phyloP scores from a whole-genome alignment of 2,797 vertebrate species.

The Gallinago nigripennis region DNA sequence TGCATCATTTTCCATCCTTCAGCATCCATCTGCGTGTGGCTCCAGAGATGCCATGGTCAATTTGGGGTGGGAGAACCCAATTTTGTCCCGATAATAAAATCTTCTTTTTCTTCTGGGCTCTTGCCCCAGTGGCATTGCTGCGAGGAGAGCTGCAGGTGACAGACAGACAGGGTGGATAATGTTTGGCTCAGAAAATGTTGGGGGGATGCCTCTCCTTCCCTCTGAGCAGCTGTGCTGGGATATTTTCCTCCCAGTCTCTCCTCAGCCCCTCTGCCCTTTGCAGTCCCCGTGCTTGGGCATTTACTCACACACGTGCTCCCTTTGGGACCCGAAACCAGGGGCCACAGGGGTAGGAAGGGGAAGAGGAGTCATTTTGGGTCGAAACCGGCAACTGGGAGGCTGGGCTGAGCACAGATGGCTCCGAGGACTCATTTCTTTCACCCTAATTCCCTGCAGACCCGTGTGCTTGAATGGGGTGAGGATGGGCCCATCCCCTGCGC shows the following conservation, averaged over 20 bases:
- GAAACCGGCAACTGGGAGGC: not conserved
- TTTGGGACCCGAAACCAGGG: not conserved
- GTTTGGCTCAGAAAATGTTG: not conserved
- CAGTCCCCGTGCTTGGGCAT: not conserved
- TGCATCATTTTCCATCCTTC: fast-evolving
- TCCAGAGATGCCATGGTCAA: fast-evolving
- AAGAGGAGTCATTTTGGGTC: not conserved
- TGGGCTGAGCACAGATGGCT: not conserved
- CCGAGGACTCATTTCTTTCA: not conserved
- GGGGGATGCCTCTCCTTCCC: not conserved
- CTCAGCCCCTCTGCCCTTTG: not conserved
- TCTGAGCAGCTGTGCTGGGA: not conserved
- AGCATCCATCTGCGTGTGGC: not conserved
- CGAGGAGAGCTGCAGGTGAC: not conserved
- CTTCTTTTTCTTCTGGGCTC: not conserved
- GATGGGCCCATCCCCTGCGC: fast-evolving
- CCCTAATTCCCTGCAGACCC: not conserved
- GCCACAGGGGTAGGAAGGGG: fast-evolving
- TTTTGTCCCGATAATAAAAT: not conserved
- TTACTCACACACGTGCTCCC: not conserved
- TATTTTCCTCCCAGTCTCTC: not conserved
- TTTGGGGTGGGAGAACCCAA: not conserved
- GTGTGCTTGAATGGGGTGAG: not conserved
- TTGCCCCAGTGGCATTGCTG: not conserved
- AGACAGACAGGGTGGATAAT: not conserved